phyloP scores from a whole-genome alignment of 2,888 invertebrate genomes.

The Lasioglossum oenotherae region DNA sequence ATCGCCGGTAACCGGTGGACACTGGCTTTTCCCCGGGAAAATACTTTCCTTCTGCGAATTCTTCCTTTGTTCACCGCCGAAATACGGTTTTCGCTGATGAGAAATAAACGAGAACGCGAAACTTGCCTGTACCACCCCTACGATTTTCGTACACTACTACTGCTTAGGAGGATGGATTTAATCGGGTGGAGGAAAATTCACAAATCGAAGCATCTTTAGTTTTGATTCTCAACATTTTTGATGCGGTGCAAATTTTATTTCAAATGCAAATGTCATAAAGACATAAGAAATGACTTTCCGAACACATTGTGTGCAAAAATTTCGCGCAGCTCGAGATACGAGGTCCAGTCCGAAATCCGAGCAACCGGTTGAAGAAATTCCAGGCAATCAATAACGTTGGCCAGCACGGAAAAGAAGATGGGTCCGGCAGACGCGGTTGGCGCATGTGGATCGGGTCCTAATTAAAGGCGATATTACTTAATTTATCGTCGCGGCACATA shows the following conservation, averaged over 20 bases:
- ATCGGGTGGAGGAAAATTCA: background rate
- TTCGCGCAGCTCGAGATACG: conserved; percentile 43
- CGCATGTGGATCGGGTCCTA: conserved; percentile 55
- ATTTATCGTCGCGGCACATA: conserved; percentile 64
- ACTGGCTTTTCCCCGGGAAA: background rate
- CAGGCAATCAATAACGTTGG: conserved; percentile 38
- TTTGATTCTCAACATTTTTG: too few relatives aligned
- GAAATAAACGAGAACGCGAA: background rate
- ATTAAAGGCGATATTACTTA: conserved; percentile 68
- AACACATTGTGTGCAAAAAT: background rate
- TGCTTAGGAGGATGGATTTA: background rate
- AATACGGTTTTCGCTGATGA: background rate
- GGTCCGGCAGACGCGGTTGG: conserved; percentile 15
- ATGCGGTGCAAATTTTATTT: too few relatives aligned
- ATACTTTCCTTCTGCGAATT: background rate
- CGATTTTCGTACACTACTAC: background rate
- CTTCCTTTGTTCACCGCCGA: too few relatives aligned
- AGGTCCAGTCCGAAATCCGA: conserved; percentile 24
- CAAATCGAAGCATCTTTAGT: background rate
- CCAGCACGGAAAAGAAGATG: conserved; percentile 12
- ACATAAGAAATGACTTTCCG: too few relatives aligned
- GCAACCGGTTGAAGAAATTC: conserved; percentile 40
- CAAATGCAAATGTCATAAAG: too few relatives aligned
- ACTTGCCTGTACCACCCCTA: background rate
- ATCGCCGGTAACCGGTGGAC: conserved; percentile 32